Conservation (phyloP, 2,888 invertebrate genomes). For the Orchesellides sinensis region DNA sequence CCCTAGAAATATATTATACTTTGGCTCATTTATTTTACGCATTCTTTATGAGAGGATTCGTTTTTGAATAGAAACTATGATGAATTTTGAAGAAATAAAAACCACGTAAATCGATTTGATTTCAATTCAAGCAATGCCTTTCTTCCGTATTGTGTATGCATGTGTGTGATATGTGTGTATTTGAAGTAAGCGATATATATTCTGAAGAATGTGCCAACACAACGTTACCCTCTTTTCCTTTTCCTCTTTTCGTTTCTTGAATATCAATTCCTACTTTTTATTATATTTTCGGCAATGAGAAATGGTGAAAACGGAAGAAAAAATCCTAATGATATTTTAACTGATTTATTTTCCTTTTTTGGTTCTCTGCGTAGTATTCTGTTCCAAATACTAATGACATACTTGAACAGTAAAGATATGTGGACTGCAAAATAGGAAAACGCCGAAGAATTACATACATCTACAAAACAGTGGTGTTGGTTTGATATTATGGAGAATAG, state of each 20-base stretch:
- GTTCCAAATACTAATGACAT: neutral
- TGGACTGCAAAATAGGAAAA: too few species aligned
- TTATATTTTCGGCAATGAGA: neutral
- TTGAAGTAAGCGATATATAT: neutral
- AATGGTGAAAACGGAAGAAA: conserved; percentile 27
- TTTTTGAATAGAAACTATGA: too few species aligned
- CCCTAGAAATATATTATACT: neutral
- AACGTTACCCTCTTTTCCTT: neutral
- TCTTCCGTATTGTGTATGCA: too few species aligned
- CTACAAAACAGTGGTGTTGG: neutral
- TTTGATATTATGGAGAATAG: neutral
- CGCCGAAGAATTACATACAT: too few species aligned
- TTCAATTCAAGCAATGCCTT: too few species aligned
- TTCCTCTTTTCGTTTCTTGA: neutral
- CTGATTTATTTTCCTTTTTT: conserved; percentile 61
- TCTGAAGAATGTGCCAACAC: neutral
- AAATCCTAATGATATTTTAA: conserved; percentile 62
- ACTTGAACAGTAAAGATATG: neutral
- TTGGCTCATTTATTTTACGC: neutral
- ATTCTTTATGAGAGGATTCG: too few species aligned
- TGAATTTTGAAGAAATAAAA: neutral
- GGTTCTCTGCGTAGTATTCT: neutral
- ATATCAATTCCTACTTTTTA: neutral
- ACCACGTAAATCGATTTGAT: neutral
- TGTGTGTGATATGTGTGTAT: too few species aligned